Evolutionary conservation across 2,888 invertebrate species (phyloP).

Genomic region (Cantharis nigra): DNA sequence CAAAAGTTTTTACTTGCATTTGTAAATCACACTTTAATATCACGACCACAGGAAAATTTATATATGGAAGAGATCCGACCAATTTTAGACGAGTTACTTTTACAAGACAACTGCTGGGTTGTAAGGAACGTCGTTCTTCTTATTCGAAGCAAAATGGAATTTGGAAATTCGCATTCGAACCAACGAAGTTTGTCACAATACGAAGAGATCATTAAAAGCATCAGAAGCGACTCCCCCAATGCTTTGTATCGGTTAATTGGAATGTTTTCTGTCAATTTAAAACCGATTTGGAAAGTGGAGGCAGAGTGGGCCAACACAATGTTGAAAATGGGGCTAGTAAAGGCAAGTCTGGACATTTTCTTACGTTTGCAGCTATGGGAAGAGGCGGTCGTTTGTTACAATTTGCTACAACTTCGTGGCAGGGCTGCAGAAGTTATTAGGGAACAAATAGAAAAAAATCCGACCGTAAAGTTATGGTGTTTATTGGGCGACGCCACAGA

Average conservation of each 20-base stretch:
- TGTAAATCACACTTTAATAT: conserved; percentile 72
- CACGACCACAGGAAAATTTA: conserved; percentile 80
- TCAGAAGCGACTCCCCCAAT: conserved; percentile 53
- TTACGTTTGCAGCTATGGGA: conserved; percentile 84
- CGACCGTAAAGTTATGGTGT: conserved; percentile 86
- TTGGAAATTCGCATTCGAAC: conserved; percentile 76
- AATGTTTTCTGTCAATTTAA: conserved; percentile 74
- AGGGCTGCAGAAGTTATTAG: conserved; percentile 90
- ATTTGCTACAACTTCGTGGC: conserved; percentile 78
- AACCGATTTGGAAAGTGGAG: conserved; percentile 78
- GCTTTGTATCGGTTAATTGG: conserved; percentile 58
- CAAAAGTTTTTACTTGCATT: conserved; percentile 80
- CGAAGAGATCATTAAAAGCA: conserved; percentile 73
- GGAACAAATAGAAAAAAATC: conserved; percentile 76
- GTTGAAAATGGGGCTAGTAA: conserved; percentile 79
- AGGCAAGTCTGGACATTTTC: conserved; percentile 82
- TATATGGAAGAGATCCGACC: conserved; percentile 82
- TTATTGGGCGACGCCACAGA: conserved; percentile 73
- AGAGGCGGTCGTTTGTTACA: conserved; percentile 90
- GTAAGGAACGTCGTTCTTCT: conserved; percentile 76
- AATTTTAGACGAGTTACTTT: conserved; percentile 71
- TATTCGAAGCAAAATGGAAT: conserved; percentile 77
- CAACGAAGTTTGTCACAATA: conserved; percentile 88
- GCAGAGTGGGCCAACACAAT: conserved; percentile 78
- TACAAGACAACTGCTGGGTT: conserved; percentile 74